Evolutionary conservation across 2,888 invertebrate species (phyloP).

Genomic region (Anthrax anthrax): DNA sequence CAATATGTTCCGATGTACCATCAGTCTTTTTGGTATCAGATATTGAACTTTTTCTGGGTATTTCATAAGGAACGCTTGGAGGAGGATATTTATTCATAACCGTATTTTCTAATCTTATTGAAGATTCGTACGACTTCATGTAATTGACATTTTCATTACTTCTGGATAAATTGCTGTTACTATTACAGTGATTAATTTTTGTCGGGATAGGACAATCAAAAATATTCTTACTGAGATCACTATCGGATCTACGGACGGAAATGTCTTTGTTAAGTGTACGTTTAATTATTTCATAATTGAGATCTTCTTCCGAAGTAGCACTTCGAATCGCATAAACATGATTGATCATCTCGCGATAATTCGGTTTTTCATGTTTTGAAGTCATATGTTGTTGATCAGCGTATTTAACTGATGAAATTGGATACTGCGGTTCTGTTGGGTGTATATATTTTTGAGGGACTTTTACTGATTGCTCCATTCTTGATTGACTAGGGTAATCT

Average conservation of each 20-base stretch:
- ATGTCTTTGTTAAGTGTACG: conserved; percentile 24
- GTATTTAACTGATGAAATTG: background rate
- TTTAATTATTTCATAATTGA: conserved; percentile 31
- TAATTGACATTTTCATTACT: conserved; percentile 2
- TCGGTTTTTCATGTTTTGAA: conserved; percentile 16
- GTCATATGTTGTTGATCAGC: background rate
- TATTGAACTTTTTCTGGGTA: conserved; percentile 1
- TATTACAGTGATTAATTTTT: background rate
- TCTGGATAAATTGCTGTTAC: background rate
- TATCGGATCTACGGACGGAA: conserved; percentile 8
- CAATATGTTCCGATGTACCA: conserved; percentile 4
- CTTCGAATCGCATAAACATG: conserved; percentile 25
- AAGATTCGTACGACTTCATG: background rate
- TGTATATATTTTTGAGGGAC: background rate
- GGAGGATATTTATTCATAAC: background rate
- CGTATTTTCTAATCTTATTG: background rate
- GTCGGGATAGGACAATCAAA: conserved; percentile 5
- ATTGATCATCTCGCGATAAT: conserved; percentile 29
- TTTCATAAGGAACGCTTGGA: background rate
- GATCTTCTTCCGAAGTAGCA: conserved; percentile 28
- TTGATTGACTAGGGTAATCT: background rate
- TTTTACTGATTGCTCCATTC: background rate
- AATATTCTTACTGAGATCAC: conserved; percentile 10
- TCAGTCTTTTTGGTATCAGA: conserved; percentile 5
- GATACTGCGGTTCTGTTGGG: background rate